These are phyloP conservation scores for Temnothorax rugatulus DNA, from an alignment of 2,888 invertebrate species.

Conservation along the genomic window DNA sequence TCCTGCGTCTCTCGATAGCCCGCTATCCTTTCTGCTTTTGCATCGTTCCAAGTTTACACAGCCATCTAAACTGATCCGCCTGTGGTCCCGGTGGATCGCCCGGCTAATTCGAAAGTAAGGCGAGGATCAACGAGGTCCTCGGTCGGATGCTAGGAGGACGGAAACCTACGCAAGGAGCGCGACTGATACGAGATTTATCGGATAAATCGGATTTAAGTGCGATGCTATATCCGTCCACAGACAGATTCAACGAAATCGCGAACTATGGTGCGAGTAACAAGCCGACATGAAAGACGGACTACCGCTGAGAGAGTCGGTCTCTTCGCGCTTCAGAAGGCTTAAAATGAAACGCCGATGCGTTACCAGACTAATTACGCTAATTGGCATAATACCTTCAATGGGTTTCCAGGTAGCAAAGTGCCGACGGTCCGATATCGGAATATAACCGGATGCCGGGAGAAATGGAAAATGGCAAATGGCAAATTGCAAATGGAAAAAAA, in stretches of 20 bases:
- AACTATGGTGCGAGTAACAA: constrained; percentile 62
- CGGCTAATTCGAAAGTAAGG: constrained; percentile 71
- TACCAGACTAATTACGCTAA: constrained; percentile 80
- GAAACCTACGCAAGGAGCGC: constrained; percentile 64
- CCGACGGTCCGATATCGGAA: constrained; percentile 60
- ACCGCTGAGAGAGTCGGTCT: constrained; percentile 36
- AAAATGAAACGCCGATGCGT: constrained; percentile 73
- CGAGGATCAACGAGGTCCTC: constrained; percentile 70
- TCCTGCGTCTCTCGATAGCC: constrained; percentile 35
- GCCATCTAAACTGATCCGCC: constrained; percentile 71
- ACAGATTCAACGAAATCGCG: constrained; percentile 66
- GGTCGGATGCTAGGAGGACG: constrained; percentile 67
- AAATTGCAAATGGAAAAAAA: constrained; percentile 22
- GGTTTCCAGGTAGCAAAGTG: constrained; percentile 73
- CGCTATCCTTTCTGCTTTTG: constrained; percentile 63
- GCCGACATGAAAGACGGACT: constrained; percentile 64
- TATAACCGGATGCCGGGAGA: constrained; percentile 50
- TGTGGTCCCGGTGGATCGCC: constrained; percentile 66
- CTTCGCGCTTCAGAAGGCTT: constrained; percentile 68
- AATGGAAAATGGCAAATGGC: constrained; percentile 6
- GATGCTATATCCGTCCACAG: constrained; percentile 65
- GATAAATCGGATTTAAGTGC: constrained; percentile 75
- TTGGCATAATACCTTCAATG: constrained; percentile 80
- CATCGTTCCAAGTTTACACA: constrained; percentile 66
- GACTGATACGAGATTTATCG: constrained; percentile 72